Evolutionary conservation across 2,888 invertebrate genomes (phyloP).

Genomic region (Lordiphosa fenestrarum): DNA sequence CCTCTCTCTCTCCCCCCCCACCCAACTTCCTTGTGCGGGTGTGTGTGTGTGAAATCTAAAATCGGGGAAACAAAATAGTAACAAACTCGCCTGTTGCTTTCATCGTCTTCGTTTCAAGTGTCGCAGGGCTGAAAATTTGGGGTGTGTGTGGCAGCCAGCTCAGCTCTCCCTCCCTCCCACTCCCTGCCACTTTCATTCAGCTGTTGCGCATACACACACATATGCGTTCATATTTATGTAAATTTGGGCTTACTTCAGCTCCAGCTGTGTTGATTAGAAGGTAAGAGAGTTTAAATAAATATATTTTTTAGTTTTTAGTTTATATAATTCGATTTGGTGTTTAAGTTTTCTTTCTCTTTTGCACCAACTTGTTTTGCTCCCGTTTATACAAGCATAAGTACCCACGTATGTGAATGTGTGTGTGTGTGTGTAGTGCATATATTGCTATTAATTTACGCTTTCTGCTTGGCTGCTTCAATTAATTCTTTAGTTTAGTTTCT

Average conservation of each 20-base stretch:
- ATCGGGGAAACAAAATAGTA: background rate
- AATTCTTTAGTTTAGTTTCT: constrained; percentile 57
- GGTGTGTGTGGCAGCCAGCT: constrained; percentile 9
- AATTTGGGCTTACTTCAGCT: constrained; percentile 17
- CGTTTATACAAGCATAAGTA: constrained; percentile 3
- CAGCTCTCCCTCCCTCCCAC: background rate
- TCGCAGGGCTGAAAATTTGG: constrained; percentile 11
- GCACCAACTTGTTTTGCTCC: constrained; percentile 36
- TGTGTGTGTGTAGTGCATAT: constrained; percentile 18
- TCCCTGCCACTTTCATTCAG: constrained; percentile 50
- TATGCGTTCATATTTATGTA: constrained; percentile 1
- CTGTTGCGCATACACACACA: constrained; percentile 49
- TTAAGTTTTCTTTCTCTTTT: constrained; percentile 21
- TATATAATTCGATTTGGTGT: constrained; percentile 37
- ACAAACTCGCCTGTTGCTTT: constrained; percentile 16
- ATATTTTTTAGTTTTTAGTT: constrained; percentile 15
- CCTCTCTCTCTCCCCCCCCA: constrained; percentile 12
- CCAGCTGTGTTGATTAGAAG: constrained; percentile 12
- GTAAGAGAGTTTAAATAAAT: constrained; percentile 18
- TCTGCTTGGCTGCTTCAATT: constrained; percentile 73
- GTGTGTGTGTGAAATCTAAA: background rate
- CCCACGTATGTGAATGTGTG: constrained; percentile 9
- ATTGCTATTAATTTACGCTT: constrained; percentile 63
- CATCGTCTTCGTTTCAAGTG: constrained; percentile 38
- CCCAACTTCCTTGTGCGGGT: constrained; percentile 7